phyloP scores from a whole-genome alignment of 2,797 vertebrate species.

The Liparis tanakae region DNA sequence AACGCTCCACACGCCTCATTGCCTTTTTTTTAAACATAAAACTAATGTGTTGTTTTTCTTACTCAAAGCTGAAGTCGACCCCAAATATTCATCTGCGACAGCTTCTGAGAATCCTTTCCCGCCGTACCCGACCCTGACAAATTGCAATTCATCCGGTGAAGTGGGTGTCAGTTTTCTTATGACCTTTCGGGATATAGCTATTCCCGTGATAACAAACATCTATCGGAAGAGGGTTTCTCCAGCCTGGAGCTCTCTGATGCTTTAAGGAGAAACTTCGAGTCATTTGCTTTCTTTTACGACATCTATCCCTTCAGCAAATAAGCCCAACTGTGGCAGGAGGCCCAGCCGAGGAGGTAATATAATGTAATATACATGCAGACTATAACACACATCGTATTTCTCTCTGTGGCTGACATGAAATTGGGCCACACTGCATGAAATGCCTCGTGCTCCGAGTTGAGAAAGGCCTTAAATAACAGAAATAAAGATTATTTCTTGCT shows the following conservation, averaged over 20 bases:
- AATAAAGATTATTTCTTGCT: slow-evolving; percentile 27
- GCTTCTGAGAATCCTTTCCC: slow-evolving; percentile 41
- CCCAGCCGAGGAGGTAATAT: slow-evolving; percentile 48
- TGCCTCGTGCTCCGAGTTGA: slow-evolving; percentile 31
- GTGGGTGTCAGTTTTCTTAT: slow-evolving; percentile 65
- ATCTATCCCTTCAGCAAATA: slow-evolving; percentile 58
- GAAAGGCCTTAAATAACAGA: slow-evolving; percentile 37
- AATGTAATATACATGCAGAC: slow-evolving; percentile 43
- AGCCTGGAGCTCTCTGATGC: slow-evolving; percentile 53
- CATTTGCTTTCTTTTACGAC: slow-evolving; percentile 60
- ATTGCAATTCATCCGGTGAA: slow-evolving; percentile 67
- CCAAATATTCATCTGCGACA: background rate
- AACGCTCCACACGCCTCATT: slow-evolving; percentile 13
- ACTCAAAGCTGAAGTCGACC: slow-evolving; percentile 34
- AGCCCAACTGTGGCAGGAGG: slow-evolving; percentile 47
- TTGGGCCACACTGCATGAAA: slow-evolving; percentile 59
- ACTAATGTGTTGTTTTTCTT: slow-evolving; percentile 26
- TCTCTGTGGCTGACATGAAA: slow-evolving; percentile 57
- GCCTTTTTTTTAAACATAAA: slow-evolving; percentile 12
- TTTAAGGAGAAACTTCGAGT: slow-evolving; percentile 64
- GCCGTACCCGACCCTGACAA: slow-evolving; percentile 57
- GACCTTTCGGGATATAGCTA: slow-evolving; percentile 69
- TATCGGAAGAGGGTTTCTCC: slow-evolving; percentile 60
- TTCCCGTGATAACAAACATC: slow-evolving; percentile 71
- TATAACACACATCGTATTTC: slow-evolving; percentile 55